Evolutionary conservation across 92 coral and sea anemone genomes (phyloP), one percentile per base, ranked within the genome.

Genomic region (Bergia sp.): DNA sequence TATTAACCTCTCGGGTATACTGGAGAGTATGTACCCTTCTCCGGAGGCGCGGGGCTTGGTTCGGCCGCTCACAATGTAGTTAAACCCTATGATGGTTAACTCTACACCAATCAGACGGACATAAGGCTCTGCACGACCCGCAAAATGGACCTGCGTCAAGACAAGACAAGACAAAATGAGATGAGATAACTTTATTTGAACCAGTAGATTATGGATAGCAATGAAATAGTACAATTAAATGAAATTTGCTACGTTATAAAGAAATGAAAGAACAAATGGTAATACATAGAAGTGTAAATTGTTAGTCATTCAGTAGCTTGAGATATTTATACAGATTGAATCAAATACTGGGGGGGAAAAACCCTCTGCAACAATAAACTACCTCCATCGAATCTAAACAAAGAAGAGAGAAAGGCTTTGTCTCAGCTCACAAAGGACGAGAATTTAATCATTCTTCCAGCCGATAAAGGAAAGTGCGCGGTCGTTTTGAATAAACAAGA

Each of bases 1-100:
- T 49, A 88, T 23, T 21, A 88, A 39, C 41, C 91, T 77, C 72
- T 53, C 91, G 44, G 88, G 91, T 23, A 88, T 64, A 69, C 91
- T 88, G 53, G 73, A 50, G 11, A 88, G 73, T 13, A 88, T 81
- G 91, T 88, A 81, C 0, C 91, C 91, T 39, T 85, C 91, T 7
- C 88, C 91, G 39, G 81, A 1, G 36, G 73, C 81, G 37, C 88
- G 80, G 5, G 91, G 88, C 58, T 53, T 88, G 44, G 88, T 67
- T 55, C 91, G 79, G 65, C 88, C 88, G 42, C 18, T 88, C 15
- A 88, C 84, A 3, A 84, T 69, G 77, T 71, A 67, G 79, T 84
- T 84, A 4, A 84, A 84, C 16, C 87, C 87, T 12, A 84, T 7
- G 79, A 84, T 20, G 58, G 79, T 45, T 29, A 84, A 47, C 40